Base-by-base conservation (phyloP, 37 sponge, comb jelly and placozoan species). In the Eunapius fragilis region DNA sequence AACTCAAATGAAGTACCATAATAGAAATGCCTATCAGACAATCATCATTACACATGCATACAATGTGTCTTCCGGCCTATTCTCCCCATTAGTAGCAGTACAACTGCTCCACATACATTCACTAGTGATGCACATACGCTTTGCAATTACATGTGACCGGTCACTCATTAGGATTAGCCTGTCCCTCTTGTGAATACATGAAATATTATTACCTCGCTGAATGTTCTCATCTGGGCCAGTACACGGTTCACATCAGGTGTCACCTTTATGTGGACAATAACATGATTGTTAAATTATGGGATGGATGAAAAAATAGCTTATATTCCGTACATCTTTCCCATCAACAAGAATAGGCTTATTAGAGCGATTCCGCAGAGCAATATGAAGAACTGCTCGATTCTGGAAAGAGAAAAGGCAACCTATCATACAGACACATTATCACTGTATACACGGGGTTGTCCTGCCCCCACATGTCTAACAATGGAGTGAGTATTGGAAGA, bases 301-400 rank as follows among this genome's bases (percentile, higher is more conserved):
- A 24, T 71, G 19, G 3, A 14, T 82, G 27, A 69, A 7, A 26
- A 86, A n/a, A 38, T 48, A 33, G n/a, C 31, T 71, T 24, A 32
- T 69, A 27, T 23, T 7, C 77, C 93, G 77, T 27, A 98, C 99
- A 94, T 99, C 91, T 48, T 93, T 85, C 22, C 97, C 97, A 82
- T 97, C 96, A 38, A 97, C 99, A 72, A 88, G 34, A 24, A 99
- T 97, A 7, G 97, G 96, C 17, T 83, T 77, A 89, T 99, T 97
- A 74, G 91, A 89, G 13, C 97, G 85, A 69, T 99, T 99, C 71
- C 99, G 81, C 71, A 99, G 81, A 23, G 99, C 99, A 88, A 95
- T 86, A 70, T 99, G 99, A 33, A 99, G 82, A 37, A 99, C 99
- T 83, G 99, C 96, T 71, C 99, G 88, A 32, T 99, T 84, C 98